Evolutionary conservation across 37 sponge, comb jelly and placozoan species (phyloP).

Genomic region (Geodia barretti): DNA sequence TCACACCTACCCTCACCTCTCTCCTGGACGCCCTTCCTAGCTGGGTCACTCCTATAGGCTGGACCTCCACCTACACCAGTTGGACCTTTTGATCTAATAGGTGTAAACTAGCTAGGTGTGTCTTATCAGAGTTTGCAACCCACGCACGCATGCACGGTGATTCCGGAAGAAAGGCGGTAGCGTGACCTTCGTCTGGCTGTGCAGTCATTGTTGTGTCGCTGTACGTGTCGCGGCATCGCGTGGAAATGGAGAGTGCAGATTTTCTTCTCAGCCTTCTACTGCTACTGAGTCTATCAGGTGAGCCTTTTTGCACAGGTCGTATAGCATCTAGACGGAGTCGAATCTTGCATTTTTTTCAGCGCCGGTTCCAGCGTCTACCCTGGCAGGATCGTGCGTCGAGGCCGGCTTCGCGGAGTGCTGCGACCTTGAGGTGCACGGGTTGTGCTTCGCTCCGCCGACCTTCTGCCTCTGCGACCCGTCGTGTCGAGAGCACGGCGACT

Average conservation of each 20-base stretch:
- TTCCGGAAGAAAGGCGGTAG: no score
- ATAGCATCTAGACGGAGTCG: no score
- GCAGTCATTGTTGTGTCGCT: no score
- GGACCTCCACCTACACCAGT: conserved; percentile 22
- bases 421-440: neutral
- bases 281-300: neutral
- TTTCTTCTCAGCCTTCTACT: neutral
- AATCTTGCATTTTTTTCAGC: neutral
- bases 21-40: conserved; percentile 20
- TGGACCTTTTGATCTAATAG: conserved; percentile 38
- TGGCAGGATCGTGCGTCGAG: conserved; percentile 35
- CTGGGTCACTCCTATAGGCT: conserved; percentile 58
- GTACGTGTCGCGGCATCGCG: no score
- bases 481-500: conserved; percentile 43
- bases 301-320: neutral
- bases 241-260: neutral
- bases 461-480: conserved; percentile 50
- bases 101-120: no score
- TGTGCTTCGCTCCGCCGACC: neutral
- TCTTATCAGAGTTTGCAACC: no score
- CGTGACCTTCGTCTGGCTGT: no score
- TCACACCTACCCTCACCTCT: conserved; percentile 13
- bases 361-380: neutral
- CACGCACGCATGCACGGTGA: no score
- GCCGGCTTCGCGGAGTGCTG: conserved; percentile 40